phyloP scores from a whole-genome alignment of 2,797 vertebrate species.

The Synanceia verrucosa region DNA sequence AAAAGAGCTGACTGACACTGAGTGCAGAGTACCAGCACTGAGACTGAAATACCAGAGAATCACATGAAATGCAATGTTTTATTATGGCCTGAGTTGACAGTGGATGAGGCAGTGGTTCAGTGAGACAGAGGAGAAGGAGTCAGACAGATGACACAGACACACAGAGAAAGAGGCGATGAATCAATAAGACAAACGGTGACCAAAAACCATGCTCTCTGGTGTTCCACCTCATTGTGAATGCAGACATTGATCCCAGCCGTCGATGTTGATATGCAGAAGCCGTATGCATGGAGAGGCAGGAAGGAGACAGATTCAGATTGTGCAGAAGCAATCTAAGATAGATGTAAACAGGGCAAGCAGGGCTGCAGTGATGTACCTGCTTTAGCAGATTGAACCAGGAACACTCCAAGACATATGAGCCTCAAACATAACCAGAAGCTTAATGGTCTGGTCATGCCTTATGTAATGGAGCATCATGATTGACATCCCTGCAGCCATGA shows the following conservation, averaged over 20 bases:
- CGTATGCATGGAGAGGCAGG: neutral
- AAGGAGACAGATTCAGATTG: neutral
- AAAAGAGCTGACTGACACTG: conserved; percentile 2
- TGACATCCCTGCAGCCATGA: conserved; percentile 35
- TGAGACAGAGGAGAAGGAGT: neutral
- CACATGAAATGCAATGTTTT: conserved; percentile 24
- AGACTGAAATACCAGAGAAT: conserved; percentile 11
- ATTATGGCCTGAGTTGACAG: neutral
- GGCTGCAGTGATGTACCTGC: conserved; percentile 3
- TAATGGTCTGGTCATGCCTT: conserved; percentile 35
- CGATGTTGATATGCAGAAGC: conserved; percentile 2
- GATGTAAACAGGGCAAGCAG: conserved; percentile 13
- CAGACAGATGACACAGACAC: conserved; percentile 5
- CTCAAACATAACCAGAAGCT: conserved; percentile 2
- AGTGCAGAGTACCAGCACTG: neutral
- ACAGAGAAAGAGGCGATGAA: conserved; percentile 8
- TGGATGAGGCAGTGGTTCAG: conserved; percentile 4
- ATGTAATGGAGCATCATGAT: conserved; percentile 16
- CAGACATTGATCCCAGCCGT: conserved; percentile 7
- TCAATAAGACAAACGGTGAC: conserved; percentile 26
- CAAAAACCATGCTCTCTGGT: conserved; percentile 1
- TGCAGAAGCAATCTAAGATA: neutral
- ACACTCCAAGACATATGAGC: neutral
- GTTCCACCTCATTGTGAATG: conserved; percentile 23
- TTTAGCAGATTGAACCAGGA: conserved; percentile 33